phyloP scores from a whole-genome alignment of 1,140 invertebrate genomes.

The Wiebesia pumilae region DNA sequence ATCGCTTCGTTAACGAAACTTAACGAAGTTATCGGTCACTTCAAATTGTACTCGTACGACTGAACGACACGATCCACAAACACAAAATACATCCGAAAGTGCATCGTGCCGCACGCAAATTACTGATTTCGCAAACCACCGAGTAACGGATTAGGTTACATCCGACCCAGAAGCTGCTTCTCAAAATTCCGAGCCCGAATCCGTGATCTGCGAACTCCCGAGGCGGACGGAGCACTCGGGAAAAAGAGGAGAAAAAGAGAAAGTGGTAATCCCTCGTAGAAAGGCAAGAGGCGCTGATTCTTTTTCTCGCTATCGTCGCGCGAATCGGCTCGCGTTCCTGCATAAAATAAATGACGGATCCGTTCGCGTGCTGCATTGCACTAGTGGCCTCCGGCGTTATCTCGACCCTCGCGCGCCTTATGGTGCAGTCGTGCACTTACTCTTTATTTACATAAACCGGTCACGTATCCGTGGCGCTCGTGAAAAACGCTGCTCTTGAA shows the following conservation, averaged over 20 bases:
- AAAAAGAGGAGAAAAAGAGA: constrained; percentile 23
- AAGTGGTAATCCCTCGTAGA: constrained; percentile 34
- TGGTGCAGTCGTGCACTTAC: not conserved
- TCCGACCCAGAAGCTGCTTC: not conserved
- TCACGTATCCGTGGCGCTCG: constrained; percentile 52
- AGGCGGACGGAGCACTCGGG: not conserved
- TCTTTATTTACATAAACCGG: constrained; percentile 61
- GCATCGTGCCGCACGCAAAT: not conserved
- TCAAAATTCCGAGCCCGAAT: not conserved
- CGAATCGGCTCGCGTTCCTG: not conserved
- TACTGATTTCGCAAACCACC: too few relatives aligned
- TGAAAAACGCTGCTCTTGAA: not conserved
- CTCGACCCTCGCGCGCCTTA: not conserved
- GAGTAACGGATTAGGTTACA: not conserved
- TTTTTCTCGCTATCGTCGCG: not conserved
- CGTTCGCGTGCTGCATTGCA: not conserved
- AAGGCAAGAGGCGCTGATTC: not conserved
- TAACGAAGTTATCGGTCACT: not conserved
- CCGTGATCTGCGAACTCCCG: not conserved
- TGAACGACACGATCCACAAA: not conserved
- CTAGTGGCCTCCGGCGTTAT: not conserved
- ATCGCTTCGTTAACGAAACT: too few relatives aligned
- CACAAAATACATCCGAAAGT: not conserved
- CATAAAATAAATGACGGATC: constrained; percentile 40
- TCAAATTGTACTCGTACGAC: not conserved